Evolutionary conservation across 2,113 vertebrate genomes (phyloP).

Genomic region (Pseudolaguvia tuberculata): DNA sequence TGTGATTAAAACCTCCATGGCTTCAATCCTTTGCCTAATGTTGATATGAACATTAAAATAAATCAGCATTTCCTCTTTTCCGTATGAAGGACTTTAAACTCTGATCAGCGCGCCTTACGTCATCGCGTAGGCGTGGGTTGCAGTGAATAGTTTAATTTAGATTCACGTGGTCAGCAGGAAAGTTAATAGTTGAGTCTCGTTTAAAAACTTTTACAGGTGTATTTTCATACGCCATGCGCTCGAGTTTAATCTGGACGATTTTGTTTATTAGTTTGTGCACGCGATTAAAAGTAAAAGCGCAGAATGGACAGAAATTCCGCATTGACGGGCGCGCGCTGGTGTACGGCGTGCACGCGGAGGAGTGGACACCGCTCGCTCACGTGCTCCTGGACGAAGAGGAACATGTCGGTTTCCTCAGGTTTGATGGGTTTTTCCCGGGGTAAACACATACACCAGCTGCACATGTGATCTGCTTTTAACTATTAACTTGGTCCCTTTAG

Average conservation of each 20-base stretch:
- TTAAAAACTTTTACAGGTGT: no score
- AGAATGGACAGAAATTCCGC: conserved; percentile 67
- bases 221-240: no score
- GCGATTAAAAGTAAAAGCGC: conserved; percentile 5
- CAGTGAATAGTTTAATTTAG: conserved; percentile 4
- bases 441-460: not conserved
- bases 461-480: not conserved
- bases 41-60: no score
- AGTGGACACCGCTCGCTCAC: conserved; percentile 74
- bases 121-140: not conserved
- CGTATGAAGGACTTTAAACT: not conserved
- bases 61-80: no score
- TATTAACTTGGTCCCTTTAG: conserved; percentile 55
- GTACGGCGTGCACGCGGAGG: conserved; percentile 72
- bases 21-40: not conserved
- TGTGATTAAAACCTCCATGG: not conserved
- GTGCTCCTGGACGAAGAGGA: conserved; percentile 77
- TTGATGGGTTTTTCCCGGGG: conserved; percentile 16
- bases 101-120: not conserved
- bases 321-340: conserved; percentile 78
- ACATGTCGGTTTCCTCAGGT: conserved; percentile 78
- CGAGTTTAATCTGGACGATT: conserved; percentile 30
- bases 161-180: not conserved
- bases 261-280: not conserved
- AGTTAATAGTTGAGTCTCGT: not conserved